These are phyloP conservation scores for Callionymus lyra DNA, from an alignment of 2,113 vertebrate species.

Conservation along the genomic window DNA sequence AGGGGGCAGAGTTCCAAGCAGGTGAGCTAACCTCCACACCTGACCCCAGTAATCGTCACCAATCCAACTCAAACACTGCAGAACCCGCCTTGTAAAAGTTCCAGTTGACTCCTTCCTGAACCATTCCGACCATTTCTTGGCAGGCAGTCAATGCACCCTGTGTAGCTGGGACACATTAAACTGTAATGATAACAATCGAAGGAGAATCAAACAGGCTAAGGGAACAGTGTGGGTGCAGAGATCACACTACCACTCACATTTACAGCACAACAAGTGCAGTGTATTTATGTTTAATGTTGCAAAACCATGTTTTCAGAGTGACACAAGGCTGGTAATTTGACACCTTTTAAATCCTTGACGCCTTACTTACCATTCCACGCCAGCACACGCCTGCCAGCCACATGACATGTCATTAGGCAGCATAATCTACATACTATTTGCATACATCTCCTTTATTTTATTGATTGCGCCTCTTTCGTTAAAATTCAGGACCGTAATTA, in stretches of 20 bases:
- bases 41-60: constrained; percentile 30
- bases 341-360: constrained; percentile 20
- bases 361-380: constrained; percentile 8
- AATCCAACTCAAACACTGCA: neutral
- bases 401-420: constrained; percentile 64
- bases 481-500: constrained; percentile 75
- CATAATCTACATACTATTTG: constrained; percentile 76
- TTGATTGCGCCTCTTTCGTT: constrained; percentile 75
- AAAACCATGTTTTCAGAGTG: constrained; percentile 9
- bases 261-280: neutral
- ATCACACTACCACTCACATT: constrained; percentile 12
- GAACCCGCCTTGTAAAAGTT: constrained; percentile 25
- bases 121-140: constrained; percentile 30
- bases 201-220: constrained; percentile 32
- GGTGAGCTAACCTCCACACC: constrained; percentile 52
- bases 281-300: constrained; percentile 3
- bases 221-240: constrained; percentile 24
- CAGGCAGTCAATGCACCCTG: constrained; percentile 16
- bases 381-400: constrained; percentile 39
- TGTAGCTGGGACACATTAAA: constrained; percentile 35
- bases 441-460: constrained; percentile 75
- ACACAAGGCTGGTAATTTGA: constrained; percentile 12
- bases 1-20: constrained; percentile 56
- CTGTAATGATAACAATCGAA: constrained; percentile 41
- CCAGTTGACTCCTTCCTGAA: constrained; percentile 11